A percentile compares a stretch with the other conserved stretches of the same genome.
Conservation (phyloP, 2,113 vertebrate genomes). For the Enhydra lutris region DNA sequence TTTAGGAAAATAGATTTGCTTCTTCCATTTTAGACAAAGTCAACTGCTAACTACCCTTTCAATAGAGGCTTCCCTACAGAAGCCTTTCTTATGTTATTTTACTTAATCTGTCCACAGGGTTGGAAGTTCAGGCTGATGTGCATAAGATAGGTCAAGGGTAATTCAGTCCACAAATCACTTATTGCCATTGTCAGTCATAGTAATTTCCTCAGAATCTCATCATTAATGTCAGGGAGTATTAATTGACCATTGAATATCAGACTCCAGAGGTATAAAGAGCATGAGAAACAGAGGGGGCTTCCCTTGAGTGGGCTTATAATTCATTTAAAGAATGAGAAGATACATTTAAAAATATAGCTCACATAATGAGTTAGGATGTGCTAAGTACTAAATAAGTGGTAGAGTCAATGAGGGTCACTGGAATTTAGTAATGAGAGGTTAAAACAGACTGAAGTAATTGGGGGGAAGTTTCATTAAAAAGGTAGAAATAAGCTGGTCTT, state of each 20-base stretch:
- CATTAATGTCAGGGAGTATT: background rate
- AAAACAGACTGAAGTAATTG: background rate
- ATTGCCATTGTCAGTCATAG: background rate
- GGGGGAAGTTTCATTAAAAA: background rate
- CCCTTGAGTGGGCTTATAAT: background rate
- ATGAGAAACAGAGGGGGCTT: background rate
- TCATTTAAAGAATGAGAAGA: background rate
- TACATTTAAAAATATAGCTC: conserved; percentile 16
- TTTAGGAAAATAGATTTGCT: background rate
- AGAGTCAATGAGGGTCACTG: background rate
- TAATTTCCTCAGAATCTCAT: conserved; percentile 25
- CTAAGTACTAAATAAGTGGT: background rate
- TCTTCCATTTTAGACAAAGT: background rate
- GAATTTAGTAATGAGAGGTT: background rate
- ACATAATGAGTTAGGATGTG: background rate
- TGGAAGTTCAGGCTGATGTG: background rate
- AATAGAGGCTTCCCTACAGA: background rate
- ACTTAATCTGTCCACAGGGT: background rate
- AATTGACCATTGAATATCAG: background rate
- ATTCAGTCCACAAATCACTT: conserved; percentile 11
- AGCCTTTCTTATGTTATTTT: background rate
- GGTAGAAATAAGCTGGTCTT: background rate
- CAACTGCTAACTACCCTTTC: background rate
- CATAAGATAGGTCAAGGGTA: background rate
- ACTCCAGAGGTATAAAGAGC: background rate